Conservation (phyloP, 2,797 vertebrate species). For the Numenius phaeopus region DNA sequence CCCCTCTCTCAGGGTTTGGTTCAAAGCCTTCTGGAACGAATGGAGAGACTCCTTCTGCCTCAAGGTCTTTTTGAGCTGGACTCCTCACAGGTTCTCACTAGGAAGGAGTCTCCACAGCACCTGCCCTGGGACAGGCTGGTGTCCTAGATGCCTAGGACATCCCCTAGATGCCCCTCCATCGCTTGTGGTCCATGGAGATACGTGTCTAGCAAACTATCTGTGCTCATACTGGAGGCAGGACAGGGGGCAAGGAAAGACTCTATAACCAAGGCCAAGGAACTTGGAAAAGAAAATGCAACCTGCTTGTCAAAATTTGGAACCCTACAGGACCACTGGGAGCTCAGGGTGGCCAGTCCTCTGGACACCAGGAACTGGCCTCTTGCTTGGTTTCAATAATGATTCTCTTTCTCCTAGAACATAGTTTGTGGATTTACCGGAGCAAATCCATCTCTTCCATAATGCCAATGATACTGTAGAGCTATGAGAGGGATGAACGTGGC, state of each 20-base stretch:
- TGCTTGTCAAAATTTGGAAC: background rate
- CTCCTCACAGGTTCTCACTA: background rate
- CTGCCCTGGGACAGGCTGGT: accelerated
- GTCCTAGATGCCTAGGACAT: too few species aligned
- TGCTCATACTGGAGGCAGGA: background rate
- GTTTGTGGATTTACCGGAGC: background rate
- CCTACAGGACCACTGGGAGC: background rate
- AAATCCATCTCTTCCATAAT: slow-evolving; percentile 7
- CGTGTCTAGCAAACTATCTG: background rate
- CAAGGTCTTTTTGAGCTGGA: background rate
- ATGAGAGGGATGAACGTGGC: background rate
- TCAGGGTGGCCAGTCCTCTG: accelerated
- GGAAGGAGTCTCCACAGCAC: background rate
- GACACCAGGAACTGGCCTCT: background rate
- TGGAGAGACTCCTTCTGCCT: background rate
- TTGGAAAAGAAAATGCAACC: background rate
- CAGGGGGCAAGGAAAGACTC: background rate
- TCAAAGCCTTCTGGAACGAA: background rate
- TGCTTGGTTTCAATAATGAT: background rate
- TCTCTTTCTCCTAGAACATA: background rate
- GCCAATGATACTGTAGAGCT: slow-evolving; percentile 1
- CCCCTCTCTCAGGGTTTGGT: background rate
- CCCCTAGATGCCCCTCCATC: background rate
- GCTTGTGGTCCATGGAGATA: background rate
- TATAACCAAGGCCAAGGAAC: background rate